Evolutionary conservation across 92 coral and sea anemone species (phyloP).

Genomic region (Umimayanthus kanabou): DNA sequence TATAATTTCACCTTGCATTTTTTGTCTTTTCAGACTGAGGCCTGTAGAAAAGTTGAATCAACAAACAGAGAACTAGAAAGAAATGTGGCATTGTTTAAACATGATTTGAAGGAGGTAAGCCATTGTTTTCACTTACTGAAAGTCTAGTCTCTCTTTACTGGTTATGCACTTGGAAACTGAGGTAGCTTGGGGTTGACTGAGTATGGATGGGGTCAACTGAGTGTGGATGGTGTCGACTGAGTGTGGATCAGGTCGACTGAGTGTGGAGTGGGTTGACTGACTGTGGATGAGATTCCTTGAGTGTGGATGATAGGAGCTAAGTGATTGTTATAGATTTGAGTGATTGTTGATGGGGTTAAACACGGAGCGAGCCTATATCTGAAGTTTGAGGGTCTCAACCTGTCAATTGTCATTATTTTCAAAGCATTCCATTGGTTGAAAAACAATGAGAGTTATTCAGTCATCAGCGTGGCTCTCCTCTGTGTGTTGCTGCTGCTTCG

Average conservation of each 20-base stretch:
- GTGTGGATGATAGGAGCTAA: background rate
- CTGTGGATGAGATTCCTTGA: background rate
- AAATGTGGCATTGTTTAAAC: slow-evolving; percentile 89
- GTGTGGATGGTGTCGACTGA: background rate
- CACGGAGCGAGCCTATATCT: too few relatives aligned
- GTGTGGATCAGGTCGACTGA: too few relatives aligned
- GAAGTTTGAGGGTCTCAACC: too few relatives aligned
- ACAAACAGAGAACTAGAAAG: slow-evolving; percentile 92
- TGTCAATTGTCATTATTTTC: too few relatives aligned
- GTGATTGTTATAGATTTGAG: background rate
- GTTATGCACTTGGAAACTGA: background rate
- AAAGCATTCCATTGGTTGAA: too few relatives aligned
- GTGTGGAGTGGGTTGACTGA: background rate
- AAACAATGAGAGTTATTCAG: too few relatives aligned
- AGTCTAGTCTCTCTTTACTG: background rate
- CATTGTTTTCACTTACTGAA: background rate
- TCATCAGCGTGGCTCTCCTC: too few relatives aligned
- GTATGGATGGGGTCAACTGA: background rate
- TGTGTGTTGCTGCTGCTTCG: too few relatives aligned
- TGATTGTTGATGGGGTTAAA: background rate
- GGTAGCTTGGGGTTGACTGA: background rate
- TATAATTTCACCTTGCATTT: background rate
- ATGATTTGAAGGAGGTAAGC: slow-evolving; percentile 91
- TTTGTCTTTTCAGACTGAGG: slow-evolving; percentile 69
- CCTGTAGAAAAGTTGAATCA: slow-evolving; percentile 80